Base-by-base conservation (phyloP, 2,113 vertebrate genomes). In the Nothoprocta perdicaria region DNA sequence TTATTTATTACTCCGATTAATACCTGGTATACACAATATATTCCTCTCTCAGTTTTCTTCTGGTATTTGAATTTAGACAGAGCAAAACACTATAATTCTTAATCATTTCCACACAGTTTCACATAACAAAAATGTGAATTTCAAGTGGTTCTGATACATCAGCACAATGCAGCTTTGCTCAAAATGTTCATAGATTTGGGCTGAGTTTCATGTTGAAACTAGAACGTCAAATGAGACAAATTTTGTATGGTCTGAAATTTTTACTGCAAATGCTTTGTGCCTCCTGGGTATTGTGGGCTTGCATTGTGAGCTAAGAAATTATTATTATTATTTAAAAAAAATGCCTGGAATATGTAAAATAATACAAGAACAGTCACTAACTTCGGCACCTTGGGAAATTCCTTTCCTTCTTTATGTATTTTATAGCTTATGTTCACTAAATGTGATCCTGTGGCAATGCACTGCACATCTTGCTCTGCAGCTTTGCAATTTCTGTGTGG, bases 281-380 rank as follows among this genome's bases (percentile, higher is more conserved):
- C 60, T 73, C 55, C 41, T 88, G 71, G 67, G 16, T 65, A 48
- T 23, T 45, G 5, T 62, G 41, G 80, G 43, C 84, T 55, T 55
- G 16, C 62, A 48, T 23, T 48, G 6, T 62, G 45, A 82, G 52
- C 84, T 55, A 17, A 83, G 58, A 88, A 90, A 86, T 77, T 68
- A 81, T 74, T 67, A 1, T 18, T 82, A 55, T 45, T 48, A 21
- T 74, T 74, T 68, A 65, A 1, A 7, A 41, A 88, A 68, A 83
- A 41, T 85, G 45, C 60, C 74, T 29, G 19, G 57, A 86, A 93
- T 75, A 76, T 66, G 41, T 85, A 75, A 82, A 84, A 46, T 92
- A 92, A 71, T 88, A 26, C 61, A 84, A 89, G 79, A 93, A 67
- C 50, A 61, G 60, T 83, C 35, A n/a, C 60, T 77, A 41, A 62